phyloP scores from a whole-genome alignment of 2,888 invertebrate genomes.

The Amorpha juglandis region DNA sequence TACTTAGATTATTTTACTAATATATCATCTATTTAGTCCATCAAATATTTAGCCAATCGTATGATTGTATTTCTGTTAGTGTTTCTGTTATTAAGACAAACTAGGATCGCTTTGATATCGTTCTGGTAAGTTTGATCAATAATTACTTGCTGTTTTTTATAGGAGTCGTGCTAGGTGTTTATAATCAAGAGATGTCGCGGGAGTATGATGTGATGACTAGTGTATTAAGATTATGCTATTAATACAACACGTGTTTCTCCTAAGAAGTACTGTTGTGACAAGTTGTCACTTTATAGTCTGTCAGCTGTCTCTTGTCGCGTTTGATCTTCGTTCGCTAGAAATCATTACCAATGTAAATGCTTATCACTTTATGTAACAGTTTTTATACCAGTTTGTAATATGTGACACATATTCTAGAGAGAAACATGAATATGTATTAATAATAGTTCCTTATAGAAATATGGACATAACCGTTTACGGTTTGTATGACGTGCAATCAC shows the following conservation, averaged over 20 bases:
- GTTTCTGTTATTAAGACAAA: too few relatives aligned
- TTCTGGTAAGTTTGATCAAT: neutral
- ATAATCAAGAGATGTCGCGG: neutral
- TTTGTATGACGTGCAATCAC: conserved; percentile 26
- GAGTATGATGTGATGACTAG: neutral
- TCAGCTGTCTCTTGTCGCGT: conserved; percentile 33
- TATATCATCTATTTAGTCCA: too few relatives aligned
- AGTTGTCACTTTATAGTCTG: conserved; percentile 49
- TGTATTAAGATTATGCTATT: neutral
- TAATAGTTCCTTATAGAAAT: conserved; percentile 32
- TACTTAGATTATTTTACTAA: too few relatives aligned
- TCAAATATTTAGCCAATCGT: too few relatives aligned
- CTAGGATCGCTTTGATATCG: too few relatives aligned
- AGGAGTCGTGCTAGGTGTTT: neutral
- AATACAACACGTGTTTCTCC: conserved; percentile 46
- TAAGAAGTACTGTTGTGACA: conserved; percentile 47
- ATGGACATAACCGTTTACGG: neutral
- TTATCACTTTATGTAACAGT: conserved; percentile 9
- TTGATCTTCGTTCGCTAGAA: conserved; percentile 55
- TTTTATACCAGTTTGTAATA: neutral
- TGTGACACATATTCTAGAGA: conserved; percentile 17
- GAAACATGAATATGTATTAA: conserved; percentile 12
- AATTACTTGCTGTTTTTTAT: neutral
- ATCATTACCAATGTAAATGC: conserved; percentile 38
- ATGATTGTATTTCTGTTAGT: too few relatives aligned